These are phyloP conservation scores for Caenorhabditis angaria DNA, from an alignment of 2,888 invertebrate genomes.

Conservation along the genomic window DNA sequence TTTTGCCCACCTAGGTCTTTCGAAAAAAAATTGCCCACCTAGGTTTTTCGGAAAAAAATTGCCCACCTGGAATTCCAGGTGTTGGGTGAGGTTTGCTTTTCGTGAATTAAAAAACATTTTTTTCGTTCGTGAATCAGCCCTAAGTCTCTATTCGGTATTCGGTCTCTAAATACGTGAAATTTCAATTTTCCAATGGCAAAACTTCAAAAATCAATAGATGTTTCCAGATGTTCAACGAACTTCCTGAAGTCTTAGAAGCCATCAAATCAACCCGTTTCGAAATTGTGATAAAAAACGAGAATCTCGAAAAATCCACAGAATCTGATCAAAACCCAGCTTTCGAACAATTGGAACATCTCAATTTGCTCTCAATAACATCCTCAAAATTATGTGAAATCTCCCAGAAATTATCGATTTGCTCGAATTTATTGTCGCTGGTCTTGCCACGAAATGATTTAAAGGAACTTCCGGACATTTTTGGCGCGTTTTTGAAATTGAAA, in stretches of 20 bases:
- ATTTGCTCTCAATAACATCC: conserved; percentile 41
- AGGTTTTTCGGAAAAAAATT: too few relatives aligned
- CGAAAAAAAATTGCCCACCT: too few relatives aligned
- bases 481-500: conserved; percentile 39
- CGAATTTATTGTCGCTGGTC: conserved; percentile 17
- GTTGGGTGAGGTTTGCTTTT: too few relatives aligned
- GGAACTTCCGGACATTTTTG: conserved; percentile 12
- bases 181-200: too few relatives aligned
- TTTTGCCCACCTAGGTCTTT: too few relatives aligned
- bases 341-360: conserved; percentile 38
- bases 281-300: conserved; percentile 39
- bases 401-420: conserved; percentile 9
- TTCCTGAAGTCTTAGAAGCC: too few relatives aligned
- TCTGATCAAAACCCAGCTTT: conserved; percentile 21
- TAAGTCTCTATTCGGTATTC: too few relatives aligned
- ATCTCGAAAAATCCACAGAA: neutral
- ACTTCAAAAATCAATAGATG: neutral
- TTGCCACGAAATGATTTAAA: conserved; percentile 36
- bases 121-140: too few relatives aligned
- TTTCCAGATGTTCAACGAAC: conserved; percentile 26
- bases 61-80: too few relatives aligned
- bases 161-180: too few relatives aligned
- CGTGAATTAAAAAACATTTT: too few relatives aligned
- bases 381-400: conserved; percentile 18
- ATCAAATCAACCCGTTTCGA: conserved; percentile 42